Conservation (phyloP, 2,113 vertebrate species). For the Erinaceus europaeus region DNA sequence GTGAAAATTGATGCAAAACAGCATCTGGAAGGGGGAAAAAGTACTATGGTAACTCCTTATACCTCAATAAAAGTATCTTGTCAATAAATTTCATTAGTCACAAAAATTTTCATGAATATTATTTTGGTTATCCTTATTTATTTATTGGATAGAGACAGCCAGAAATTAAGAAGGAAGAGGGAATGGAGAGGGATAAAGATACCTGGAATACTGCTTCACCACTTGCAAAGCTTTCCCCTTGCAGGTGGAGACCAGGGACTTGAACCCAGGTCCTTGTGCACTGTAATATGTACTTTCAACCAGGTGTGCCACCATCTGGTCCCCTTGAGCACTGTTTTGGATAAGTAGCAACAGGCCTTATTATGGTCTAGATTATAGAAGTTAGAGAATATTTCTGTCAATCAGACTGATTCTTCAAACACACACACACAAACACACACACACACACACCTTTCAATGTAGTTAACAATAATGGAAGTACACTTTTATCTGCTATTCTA, state of each 20-base stretch:
- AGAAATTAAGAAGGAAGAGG: neutral
- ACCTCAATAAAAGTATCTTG: neutral
- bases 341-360: neutral
- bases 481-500: conserved; percentile 67
- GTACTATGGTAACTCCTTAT: too few relatives aligned
- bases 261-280: too few relatives aligned
- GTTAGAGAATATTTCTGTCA: neutral
- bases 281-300: too few relatives aligned
- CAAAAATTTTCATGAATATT: neutral
- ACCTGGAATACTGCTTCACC: too few relatives aligned
- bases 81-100: neutral
- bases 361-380: neutral
- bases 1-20: neutral
- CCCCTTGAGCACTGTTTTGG: neutral
- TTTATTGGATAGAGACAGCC: too few relatives aligned
- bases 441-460: neutral
- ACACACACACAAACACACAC: too few relatives aligned
- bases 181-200: too few relatives aligned
- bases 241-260: too few relatives aligned
- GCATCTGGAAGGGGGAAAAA: neutral
- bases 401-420: neutral
- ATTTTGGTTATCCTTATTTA: too few relatives aligned
- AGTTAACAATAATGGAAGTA: neutral
- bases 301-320: too few relatives aligned
- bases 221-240: too few relatives aligned